These are phyloP conservation scores for Callimorpha dominula DNA, from an alignment of 2,888 invertebrate species.

Conservation along the genomic window DNA sequence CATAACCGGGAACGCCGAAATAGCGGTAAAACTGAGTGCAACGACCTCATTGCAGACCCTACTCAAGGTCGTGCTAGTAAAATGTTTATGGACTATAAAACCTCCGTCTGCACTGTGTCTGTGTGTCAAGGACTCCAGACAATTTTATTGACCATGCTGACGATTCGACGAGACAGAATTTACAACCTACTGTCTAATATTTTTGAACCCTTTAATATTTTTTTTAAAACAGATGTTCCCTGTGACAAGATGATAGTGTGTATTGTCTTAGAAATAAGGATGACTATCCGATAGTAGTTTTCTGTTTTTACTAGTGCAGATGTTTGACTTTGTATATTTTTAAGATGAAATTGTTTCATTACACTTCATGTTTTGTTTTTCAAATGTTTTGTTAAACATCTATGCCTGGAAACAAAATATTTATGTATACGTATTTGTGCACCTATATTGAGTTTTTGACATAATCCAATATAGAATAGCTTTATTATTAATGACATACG, in stretches of 20 bases:
- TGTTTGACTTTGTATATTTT: conserved; percentile 26
- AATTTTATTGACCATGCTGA: conserved; percentile 80
- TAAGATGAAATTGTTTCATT: conserved; percentile 3
- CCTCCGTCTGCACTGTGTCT: conserved; percentile 83
- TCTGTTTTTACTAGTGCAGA: conserved; percentile 26
- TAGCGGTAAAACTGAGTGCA: conserved; percentile 79
- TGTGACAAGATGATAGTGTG: conserved; percentile 16
- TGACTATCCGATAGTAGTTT: conserved; percentile 8
- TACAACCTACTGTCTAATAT: conserved; percentile 63
- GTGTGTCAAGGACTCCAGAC: conserved; percentile 85
- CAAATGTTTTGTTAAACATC: background rate
- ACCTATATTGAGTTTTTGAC: background rate
- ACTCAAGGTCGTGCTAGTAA: conserved; percentile 85
- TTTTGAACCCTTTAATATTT: conserved; percentile 61
- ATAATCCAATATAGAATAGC: background rate
- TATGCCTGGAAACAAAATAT: background rate
- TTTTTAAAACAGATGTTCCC: conserved; percentile 56
- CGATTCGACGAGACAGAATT: conserved; percentile 67
- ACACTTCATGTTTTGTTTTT: background rate
- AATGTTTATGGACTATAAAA: conserved; percentile 87
- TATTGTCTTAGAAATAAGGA: conserved; percentile 24
- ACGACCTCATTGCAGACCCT: conserved; percentile 85
- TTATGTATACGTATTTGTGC: background rate
- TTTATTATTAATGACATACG: background rate
- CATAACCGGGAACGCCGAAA: conserved; percentile 65